phyloP scores from a whole-genome alignment of 2,888 invertebrate genomes.

The Pachliopta kotzebuea region DNA sequence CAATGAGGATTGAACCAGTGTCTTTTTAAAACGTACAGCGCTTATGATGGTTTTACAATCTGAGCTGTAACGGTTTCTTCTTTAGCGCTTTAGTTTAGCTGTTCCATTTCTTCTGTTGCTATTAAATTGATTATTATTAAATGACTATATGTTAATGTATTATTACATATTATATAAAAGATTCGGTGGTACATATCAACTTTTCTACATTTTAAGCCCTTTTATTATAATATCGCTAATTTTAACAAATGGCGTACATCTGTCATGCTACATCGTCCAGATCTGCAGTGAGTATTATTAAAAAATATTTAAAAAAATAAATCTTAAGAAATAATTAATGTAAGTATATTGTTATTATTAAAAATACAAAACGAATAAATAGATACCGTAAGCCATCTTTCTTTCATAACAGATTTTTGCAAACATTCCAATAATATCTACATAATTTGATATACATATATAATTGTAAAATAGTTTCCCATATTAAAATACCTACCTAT shows the following conservation, averaged over 20 bases:
- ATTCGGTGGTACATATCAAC: neutral
- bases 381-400: conserved; percentile 23
- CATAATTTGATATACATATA: conserved; percentile 53
- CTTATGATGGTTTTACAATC: no score
- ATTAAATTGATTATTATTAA: neutral
- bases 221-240: conserved; percentile 6
- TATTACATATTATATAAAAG: neutral
- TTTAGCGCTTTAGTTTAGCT: no score
- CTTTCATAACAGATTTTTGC: conserved; percentile 23
- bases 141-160: neutral
- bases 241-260: conserved; percentile 6
- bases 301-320: conserved; percentile 21
- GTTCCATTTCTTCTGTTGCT: neutral
- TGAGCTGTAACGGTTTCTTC: no score
- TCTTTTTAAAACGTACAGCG: no score
- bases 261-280: conserved; percentile 6
- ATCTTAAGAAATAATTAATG: conserved; percentile 22
- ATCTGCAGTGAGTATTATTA: conserved; percentile 9
- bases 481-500: conserved; percentile 79
- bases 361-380: conserved; percentile 28
- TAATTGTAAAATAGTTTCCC: conserved; percentile 68
- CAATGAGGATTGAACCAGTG: no score
- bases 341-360: conserved; percentile 17
- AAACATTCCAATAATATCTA: conserved; percentile 39
- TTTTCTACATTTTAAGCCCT: neutral